Base-by-base conservation (phyloP, 1,140 invertebrate genomes). In the Mamestra configurata region DNA sequence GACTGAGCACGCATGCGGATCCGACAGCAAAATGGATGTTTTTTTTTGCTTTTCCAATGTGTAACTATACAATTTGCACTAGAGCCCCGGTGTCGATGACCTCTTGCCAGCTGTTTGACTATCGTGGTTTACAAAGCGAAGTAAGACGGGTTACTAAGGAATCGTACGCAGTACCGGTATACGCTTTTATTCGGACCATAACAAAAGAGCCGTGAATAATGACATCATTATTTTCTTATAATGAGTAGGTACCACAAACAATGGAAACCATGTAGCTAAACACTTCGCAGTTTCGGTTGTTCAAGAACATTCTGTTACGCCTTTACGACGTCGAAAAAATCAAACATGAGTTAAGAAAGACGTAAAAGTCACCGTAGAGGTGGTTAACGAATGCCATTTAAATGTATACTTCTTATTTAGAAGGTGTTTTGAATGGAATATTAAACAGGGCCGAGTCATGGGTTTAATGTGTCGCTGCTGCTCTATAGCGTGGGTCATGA, bases 11-110 rank as follows among this genome's bases (percentile, higher is more conserved):
- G 80, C 80, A 81, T 83, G 83, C 72, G 83, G 84, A 87, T 87
- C 82, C 82, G 77, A 84, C 78, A 79, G 84, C 86, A 89, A 87
- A 88, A 90, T 88, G 80, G 84, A 87, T 84, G 80, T 87, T 84
- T 89, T 94, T 93, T 94, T 92, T 91, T 87, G 82, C 88, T 88
- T 89, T 87, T 83, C 83, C 82, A 80, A 89, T 89, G 88, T 93
- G 88, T 91, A 89, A 90, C 87, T 92, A 87, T 90, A 93, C 89
- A 94, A 93, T 94, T 94, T 93, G 93, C 93, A 92, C 90, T 88
- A 89, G 86, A 82, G 77, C 80, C 79, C 59, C 66, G 85, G 86
- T 86, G 92, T 93, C 93, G 80, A 85, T 89, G 92, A 93, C 92
- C 92, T 92, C 85, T 87, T 80, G 88, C 88, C 93, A 94, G 92